phyloP scores from a whole-genome alignment of 1,140 invertebrate species.

The Brachionus koreanus region DNA sequence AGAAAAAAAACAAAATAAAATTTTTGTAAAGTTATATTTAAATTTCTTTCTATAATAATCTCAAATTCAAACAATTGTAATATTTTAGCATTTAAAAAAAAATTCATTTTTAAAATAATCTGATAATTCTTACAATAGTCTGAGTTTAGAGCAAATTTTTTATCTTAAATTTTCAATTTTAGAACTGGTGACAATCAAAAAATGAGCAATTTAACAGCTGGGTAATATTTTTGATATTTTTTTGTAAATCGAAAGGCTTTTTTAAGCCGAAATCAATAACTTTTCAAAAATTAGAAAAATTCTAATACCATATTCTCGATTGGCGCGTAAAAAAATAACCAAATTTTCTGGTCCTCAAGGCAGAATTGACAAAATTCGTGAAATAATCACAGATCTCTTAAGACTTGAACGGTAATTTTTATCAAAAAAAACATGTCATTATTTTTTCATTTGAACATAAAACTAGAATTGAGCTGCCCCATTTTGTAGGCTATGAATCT shows the following conservation, averaged over 20 bases:
- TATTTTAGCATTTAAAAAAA: too few species aligned
- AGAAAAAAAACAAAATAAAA: too few species aligned
- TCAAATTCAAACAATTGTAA: too few species aligned
- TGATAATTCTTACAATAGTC: too few species aligned
- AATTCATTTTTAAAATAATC: too few species aligned
- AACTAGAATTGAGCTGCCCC: conserved; percentile 36
- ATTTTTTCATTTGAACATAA: not conserved
- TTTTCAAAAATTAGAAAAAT: conserved; percentile 25
- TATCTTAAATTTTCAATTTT: too few species aligned
- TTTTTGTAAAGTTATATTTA: too few species aligned
- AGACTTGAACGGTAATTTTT: not conserved
- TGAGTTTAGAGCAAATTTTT: too few species aligned
- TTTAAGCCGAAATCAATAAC: not conserved
- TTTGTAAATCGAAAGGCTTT: not conserved
- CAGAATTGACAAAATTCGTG: conserved; percentile 32
- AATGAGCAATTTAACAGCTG: conserved; percentile 44
- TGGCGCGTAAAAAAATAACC: conserved; percentile 34
- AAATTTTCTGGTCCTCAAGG: conserved; percentile 36
- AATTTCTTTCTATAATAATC: too few species aligned
- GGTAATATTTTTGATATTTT: not conserved
- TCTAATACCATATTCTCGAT: conserved; percentile 30
- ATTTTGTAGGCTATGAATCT: conserved; percentile 40
- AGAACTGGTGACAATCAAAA: too few species aligned
- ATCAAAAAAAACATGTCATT: not conserved
- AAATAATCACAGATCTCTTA: conserved; percentile 8